Evolutionary conservation across 2,888 invertebrate species (phyloP), one percentile per base, ranked within the genome.

Genomic region (Dexiosoma caninum): DNA sequence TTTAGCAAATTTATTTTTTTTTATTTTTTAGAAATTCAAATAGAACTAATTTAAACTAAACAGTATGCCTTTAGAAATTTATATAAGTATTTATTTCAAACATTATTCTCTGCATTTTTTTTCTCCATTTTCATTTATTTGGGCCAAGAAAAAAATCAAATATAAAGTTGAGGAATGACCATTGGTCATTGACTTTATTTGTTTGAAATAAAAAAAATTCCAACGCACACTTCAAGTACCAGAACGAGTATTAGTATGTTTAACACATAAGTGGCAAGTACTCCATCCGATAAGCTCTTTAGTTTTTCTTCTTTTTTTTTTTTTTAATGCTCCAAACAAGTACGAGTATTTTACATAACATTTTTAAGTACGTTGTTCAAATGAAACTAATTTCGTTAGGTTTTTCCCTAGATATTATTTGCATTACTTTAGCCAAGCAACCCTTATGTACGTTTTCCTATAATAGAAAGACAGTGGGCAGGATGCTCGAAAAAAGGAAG

Each of bases 171-270:
- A 23, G 6, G 40, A 59, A 53, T 72, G 35, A 19, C 69, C 55
- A 35, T 10, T 77, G 81, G 77, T 77, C 81, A 81, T 77, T 81
- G 81, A 76, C 81, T 81, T 69, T 69, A 81, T 72, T 74, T 81
- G 72, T 77, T 81, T 67, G 49, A 49, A 67, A 67, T 30, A 40
- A 72, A 81, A n/a, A n/a, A n/a, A n/a, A 72, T 77, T 77, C 72
- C 80, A 67, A 32, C 19, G 78, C 72, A 78, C 46, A 72, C 67
- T 72, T 78, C 27, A 67, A 70, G 44, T 40, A 30, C 9, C 12
- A 42, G 42, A 23, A 71, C 32, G 23, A 69, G 67, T 76, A 49
- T 67, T 62, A 49, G 37, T 64, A 37, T 59, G 32, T 69, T 60
- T 62, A 64, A 62, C 55, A 72, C 69, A 49, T 14, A 81, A 72